A percentile compares a stretch with the other conserved stretches of the same genome.
phyloP scores from a whole-genome alignment of 1,140 invertebrate genomes.

The Drosophila parabipectinata region DNA sequence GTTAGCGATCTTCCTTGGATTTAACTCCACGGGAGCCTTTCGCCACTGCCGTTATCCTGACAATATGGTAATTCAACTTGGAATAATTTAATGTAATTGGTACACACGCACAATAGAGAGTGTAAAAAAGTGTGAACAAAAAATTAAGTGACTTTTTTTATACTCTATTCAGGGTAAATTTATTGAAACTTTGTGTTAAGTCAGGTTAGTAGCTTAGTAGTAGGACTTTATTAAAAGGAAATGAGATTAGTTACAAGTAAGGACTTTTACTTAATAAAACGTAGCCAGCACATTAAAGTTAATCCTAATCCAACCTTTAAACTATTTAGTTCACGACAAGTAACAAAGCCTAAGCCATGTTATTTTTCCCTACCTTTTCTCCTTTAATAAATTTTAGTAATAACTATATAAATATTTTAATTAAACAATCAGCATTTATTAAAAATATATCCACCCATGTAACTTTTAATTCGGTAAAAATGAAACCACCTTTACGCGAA shows the following conservation, averaged over 20 bases:
- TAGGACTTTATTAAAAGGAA: no score
- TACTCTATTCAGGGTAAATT: background rate
- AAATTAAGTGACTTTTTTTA: slow-evolving; percentile 13
- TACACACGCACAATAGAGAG: slow-evolving; percentile 24
- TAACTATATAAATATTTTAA: background rate
- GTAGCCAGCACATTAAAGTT: no score
- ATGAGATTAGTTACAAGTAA: no score
- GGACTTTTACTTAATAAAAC: no score
- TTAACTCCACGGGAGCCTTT: slow-evolving; percentile 8
- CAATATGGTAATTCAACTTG: slow-evolving; percentile 71
- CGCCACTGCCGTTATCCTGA: slow-evolving; percentile 50
- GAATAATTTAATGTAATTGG: slow-evolving; percentile 74
- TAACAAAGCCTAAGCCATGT: no score
- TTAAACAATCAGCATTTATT: background rate
- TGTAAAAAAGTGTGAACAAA: background rate
- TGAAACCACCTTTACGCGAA: background rate
- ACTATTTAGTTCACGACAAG: no score
- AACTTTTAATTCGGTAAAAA: background rate
- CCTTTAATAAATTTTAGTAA: background rate
- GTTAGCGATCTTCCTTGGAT: slow-evolving; percentile 30
- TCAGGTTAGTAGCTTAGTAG: no score
- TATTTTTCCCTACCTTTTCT: no score
- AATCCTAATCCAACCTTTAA: no score
- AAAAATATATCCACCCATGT: background rate
- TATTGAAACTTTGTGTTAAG: no score